These are phyloP conservation scores for Prunella fulvescens DNA, from an alignment of 2,113 vertebrate genomes.

Conservation along the genomic window DNA sequence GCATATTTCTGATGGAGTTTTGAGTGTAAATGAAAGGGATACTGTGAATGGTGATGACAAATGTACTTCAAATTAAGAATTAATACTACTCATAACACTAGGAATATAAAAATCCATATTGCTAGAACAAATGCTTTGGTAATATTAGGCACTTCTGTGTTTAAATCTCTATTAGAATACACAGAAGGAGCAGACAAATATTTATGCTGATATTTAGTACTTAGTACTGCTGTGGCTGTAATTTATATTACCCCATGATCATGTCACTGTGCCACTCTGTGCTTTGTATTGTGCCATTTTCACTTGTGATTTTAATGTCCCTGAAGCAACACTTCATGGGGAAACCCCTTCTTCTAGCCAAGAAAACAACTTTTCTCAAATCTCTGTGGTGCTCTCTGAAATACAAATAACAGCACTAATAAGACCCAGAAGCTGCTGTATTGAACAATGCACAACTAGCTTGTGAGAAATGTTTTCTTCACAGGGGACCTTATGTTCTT, in stretches of 20 bases:
- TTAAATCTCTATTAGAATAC: background rate
- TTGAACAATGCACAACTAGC: background rate
- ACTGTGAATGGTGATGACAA: constrained; percentile 4
- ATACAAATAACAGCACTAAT: constrained; percentile 4
- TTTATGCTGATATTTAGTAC: constrained; percentile 5
- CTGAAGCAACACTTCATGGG: background rate
- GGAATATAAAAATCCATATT: background rate
- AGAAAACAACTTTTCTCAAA: background rate
- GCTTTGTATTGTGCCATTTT: background rate
- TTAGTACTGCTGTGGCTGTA: background rate
- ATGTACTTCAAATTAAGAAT: constrained; percentile 39
- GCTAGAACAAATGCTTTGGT: background rate
- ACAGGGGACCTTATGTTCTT: background rate
- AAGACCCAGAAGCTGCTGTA: background rate
- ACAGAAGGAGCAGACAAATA: background rate
- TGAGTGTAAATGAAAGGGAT: background rate
- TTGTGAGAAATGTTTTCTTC: background rate
- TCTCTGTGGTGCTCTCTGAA: background rate
- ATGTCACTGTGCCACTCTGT: background rate
- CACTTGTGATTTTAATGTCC: background rate
- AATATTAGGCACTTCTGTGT: background rate
- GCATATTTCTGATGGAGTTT: background rate
- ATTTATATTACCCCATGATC: background rate
- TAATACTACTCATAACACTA: background rate
- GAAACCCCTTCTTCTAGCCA: background rate